These are phyloP conservation scores for Calliopum simillimum DNA, from an alignment of 2,888 invertebrate genomes.

Conservation along the genomic window DNA sequence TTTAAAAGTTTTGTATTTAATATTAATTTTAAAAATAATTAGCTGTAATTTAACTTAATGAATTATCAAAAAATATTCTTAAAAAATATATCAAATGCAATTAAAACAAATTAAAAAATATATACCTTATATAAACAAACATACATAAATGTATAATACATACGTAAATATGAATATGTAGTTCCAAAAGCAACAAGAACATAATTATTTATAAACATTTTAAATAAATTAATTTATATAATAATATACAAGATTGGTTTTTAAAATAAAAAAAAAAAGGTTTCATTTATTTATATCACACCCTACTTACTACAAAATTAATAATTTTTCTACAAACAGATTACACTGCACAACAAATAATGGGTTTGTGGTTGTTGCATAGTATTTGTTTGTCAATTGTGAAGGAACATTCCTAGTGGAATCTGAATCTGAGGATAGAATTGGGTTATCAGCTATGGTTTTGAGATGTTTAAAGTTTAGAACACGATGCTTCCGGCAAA, in stretches of 20 bases:
- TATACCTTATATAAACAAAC: conserved; percentile 16
- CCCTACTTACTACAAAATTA: too few species aligned
- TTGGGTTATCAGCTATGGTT: too few species aligned
- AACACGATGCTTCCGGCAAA: too few species aligned
- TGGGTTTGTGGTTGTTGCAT: too few species aligned
- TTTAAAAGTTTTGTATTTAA: conserved; percentile 20
- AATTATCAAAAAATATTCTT: neutral
- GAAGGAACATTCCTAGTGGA: neutral
- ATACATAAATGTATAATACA: conserved; percentile 23
- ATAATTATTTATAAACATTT: conserved; percentile 31
- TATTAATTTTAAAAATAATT: neutral
- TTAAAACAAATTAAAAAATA: neutral
- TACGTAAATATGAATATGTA: conserved; percentile 15
- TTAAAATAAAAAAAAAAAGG: neutral
- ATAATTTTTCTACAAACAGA: too few species aligned
- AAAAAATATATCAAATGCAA: too few species aligned
- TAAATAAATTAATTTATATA: conserved; percentile 33
- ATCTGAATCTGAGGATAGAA: neutral
- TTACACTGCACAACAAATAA: too few species aligned
- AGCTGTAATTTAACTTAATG: neutral
- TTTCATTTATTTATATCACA: neutral
- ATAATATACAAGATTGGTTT: conserved; percentile 1
- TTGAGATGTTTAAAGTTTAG: too few species aligned
- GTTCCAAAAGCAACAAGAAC: conserved; percentile 19
- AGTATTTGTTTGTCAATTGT: neutral